phyloP scores from a whole-genome alignment of 2,888 invertebrate species.

The Homarus gammarus region DNA sequence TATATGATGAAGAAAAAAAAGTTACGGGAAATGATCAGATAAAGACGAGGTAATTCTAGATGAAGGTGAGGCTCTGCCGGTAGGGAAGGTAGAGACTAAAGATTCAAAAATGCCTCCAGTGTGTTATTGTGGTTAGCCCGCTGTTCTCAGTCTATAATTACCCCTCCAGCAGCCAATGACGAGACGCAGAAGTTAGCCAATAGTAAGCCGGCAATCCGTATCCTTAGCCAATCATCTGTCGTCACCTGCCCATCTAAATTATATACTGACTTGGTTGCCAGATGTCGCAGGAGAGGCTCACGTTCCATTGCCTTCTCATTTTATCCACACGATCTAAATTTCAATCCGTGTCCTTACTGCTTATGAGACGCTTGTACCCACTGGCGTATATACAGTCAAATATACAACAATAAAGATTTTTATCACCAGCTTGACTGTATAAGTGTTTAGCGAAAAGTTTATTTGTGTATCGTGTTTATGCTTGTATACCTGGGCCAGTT shows the following conservation, averaged over 20 bases:
- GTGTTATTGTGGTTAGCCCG: constrained; percentile 27
- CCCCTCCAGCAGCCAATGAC: constrained; percentile 17
- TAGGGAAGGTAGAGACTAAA: background rate
- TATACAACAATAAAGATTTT: no score
- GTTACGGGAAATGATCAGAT: background rate
- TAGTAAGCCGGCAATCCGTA: constrained; percentile 11
- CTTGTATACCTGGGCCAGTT: no score
- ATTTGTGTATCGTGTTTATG: no score
- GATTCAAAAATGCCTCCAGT: background rate
- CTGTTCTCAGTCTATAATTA: constrained; percentile 39
- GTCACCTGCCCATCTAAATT: constrained; percentile 37
- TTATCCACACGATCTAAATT: background rate
- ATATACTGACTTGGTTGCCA: constrained; percentile 21
- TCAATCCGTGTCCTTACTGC: background rate
- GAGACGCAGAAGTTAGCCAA: background rate
- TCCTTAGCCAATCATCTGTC: constrained; percentile 39
- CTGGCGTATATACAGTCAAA: no score
- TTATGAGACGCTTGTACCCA: no score
- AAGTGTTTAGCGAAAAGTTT: no score
- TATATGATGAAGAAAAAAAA: background rate
- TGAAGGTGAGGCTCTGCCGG: no score
- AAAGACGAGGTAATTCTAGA: background rate
- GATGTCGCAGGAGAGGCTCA: background rate
- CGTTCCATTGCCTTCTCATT: background rate
- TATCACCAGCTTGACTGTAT: no score